Conservation (phyloP, 2,888 invertebrate genomes). For the Gandaritis pyraliata region DNA sequence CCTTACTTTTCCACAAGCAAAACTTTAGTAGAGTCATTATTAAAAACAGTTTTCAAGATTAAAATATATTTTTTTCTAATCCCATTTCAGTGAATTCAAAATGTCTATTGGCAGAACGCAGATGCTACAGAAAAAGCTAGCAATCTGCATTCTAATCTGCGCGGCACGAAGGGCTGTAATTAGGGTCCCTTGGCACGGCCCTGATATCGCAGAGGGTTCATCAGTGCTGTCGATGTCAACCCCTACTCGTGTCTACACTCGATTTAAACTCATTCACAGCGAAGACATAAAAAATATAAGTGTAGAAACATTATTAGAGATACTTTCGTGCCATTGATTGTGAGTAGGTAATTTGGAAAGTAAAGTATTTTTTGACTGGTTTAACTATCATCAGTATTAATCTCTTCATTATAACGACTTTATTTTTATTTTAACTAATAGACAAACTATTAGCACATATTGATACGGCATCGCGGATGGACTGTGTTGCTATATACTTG, state of each 20-base stretch:
- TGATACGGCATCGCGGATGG: no score
- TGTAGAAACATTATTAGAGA: no score
- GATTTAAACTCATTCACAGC: constrained; percentile 8
- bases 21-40: neutral
- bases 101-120: constrained; percentile 9
- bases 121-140: constrained; percentile 37
- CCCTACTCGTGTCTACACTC: constrained; percentile 27
- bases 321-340: no score
- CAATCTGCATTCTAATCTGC: constrained; percentile 57
- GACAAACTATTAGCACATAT: no score
- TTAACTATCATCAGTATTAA: no score
- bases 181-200: constrained; percentile 54
- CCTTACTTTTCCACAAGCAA: no score
- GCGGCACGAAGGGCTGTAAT: constrained; percentile 60
- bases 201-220: constrained; percentile 58
- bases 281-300: no score
- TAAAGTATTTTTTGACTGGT: no score
- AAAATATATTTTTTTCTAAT: neutral
- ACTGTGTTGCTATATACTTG: no score
- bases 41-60: neutral
- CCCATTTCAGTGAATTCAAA: neutral
- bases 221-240: constrained; percentile 52
- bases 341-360: no score
- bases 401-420: no score
- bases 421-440: no score